Evolutionary conservation across 2,888 invertebrate genomes (phyloP).

Genomic region (Drosophila anceps): DNA sequence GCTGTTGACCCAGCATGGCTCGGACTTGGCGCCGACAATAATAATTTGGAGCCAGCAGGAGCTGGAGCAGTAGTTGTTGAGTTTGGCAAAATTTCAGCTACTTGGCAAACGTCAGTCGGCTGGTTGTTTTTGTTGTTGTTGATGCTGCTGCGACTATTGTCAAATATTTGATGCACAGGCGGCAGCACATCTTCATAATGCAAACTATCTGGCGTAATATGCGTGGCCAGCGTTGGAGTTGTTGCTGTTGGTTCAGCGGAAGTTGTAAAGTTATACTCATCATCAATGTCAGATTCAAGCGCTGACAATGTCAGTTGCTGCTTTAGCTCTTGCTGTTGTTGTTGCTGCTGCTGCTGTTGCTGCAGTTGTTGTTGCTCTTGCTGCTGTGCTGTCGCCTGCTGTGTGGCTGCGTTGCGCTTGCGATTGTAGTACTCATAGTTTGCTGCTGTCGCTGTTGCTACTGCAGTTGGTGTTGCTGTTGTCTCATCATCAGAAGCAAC

Average conservation of each 20-base stretch:
- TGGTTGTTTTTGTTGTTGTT: constrained; percentile 27
- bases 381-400: constrained; percentile 51
- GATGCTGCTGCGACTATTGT: constrained; percentile 52
- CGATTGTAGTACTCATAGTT: constrained; percentile 83
- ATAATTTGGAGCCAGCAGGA: constrained; percentile 65
- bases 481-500: constrained; percentile 44
- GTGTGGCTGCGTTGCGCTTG: constrained; percentile 69
- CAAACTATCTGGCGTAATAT: constrained; percentile 72
- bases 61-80: constrained; percentile 35
- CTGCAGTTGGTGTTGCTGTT: constrained; percentile 28
- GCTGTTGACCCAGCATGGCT: constrained; percentile 60
- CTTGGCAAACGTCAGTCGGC: constrained; percentile 38
- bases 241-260: constrained; percentile 62
- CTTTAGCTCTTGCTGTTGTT: constrained; percentile 34
- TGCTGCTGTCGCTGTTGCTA: constrained; percentile 35
- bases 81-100: constrained; percentile 57
- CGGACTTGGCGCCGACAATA: constrained; percentile 60
- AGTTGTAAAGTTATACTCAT: constrained; percentile 77
- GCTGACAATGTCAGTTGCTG: constrained; percentile 65
- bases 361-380: constrained; percentile 17
- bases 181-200: constrained; percentile 79
- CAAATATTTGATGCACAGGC: constrained; percentile 73
- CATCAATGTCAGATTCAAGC: constrained; percentile 69
- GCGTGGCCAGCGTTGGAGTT: constrained; percentile 38
- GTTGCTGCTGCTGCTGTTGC: constrained; percentile 16